Percentiles rank a stretch among this genome's conserved stretches.
These are phyloP conservation scores for Pantala flavescens DNA, from an alignment of 1,140 invertebrate genomes.

Conservation along the genomic window DNA sequence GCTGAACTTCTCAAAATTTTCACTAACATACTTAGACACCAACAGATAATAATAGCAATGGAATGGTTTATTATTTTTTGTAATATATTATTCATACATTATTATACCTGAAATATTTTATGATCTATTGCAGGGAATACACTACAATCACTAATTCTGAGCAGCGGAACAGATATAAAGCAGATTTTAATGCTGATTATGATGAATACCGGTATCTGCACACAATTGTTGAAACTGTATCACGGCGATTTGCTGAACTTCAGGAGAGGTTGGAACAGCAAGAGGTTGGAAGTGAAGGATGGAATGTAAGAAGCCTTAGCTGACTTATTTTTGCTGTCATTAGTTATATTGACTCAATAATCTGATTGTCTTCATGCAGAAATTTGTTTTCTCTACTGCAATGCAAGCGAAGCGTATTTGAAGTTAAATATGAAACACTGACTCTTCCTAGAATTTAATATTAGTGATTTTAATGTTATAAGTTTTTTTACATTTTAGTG, in stretches of 20 bases:
- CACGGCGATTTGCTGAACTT: conserved; percentile 61
- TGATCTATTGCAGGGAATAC: conserved; percentile 52
- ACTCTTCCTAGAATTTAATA: too few relatives aligned
- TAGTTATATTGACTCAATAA: neutral
- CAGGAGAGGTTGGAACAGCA: conserved; percentile 50
- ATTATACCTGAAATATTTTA: too few relatives aligned
- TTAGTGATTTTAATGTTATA: too few relatives aligned
- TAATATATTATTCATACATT: too few relatives aligned
- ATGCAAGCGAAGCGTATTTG: neutral
- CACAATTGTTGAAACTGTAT: conserved; percentile 60
- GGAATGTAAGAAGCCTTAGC: conserved; percentile 34
- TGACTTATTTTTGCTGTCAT: conserved; percentile 15
- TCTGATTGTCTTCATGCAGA: neutral
- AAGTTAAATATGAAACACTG: neutral
- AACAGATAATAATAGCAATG: too few relatives aligned
- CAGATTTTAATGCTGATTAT: conserved; percentile 77
- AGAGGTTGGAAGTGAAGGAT: conserved; percentile 38
- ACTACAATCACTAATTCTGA: conserved; percentile 59
- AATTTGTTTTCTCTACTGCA: neutral
- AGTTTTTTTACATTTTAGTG: too few relatives aligned
- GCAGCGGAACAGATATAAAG: conserved; percentile 73
- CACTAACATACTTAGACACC: too few relatives aligned
- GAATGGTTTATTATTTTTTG: too few relatives aligned
- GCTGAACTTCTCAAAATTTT: too few relatives aligned
- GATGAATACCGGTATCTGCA: conserved; percentile 70